phyloP scores from a whole-genome alignment of 1,140 invertebrate species.

The Colletes latitarsis region DNA sequence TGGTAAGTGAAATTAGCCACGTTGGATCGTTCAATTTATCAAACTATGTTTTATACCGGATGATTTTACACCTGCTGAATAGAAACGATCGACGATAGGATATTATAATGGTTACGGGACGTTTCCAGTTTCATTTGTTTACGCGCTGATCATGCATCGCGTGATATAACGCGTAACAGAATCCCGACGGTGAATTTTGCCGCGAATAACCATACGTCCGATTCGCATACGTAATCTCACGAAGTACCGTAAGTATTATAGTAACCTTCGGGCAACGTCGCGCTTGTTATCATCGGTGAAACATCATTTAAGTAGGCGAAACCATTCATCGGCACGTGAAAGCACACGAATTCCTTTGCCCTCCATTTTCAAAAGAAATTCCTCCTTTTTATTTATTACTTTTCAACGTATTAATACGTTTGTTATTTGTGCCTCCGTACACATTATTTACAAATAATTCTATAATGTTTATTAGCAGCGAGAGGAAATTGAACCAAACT shows the following conservation, averaged over 20 bases:
- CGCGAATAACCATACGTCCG: conserved; percentile 8
- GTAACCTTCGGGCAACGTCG: conserved; percentile 26
- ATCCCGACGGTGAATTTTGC: neutral
- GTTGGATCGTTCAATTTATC: too few relatives aligned
- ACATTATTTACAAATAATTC: too few relatives aligned
- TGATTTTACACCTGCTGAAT: neutral
- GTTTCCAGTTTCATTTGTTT: conserved; percentile 18
- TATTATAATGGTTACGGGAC: neutral
- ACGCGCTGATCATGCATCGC: conserved; percentile 3
- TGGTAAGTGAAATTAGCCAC: too few relatives aligned
- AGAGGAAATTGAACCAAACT: too few relatives aligned
- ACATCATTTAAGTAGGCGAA: neutral
- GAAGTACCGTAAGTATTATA: conserved; percentile 7
- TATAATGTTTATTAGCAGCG: too few relatives aligned
- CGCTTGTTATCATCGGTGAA: conserved; percentile 11
- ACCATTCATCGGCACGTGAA: neutral
- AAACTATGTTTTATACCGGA: neutral
- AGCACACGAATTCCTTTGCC: neutral
- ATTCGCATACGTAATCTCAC: conserved; percentile 29
- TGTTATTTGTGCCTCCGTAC: too few relatives aligned
- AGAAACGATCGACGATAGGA: neutral
- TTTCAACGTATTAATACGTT: too few relatives aligned
- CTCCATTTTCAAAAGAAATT: neutral
- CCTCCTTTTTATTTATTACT: too few relatives aligned
- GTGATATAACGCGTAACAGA: conserved; percentile 32